These are phyloP conservation scores for Hippocampus comes DNA, from an alignment of 2,113 vertebrate genomes.

Conservation along the genomic window DNA sequence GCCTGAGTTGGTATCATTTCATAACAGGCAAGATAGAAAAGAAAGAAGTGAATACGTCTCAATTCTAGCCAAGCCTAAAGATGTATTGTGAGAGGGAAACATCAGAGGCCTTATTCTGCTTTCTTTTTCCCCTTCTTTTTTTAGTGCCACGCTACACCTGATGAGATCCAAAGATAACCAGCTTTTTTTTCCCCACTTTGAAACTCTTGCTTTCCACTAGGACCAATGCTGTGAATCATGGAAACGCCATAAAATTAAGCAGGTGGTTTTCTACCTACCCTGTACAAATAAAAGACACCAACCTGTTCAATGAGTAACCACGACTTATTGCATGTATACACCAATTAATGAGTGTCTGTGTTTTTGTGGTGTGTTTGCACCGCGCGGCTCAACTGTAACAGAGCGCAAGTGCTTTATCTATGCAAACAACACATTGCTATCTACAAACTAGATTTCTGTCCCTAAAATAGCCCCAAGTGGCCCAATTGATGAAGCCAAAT, in stretches of 20 bases:
- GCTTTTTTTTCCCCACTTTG: constrained; percentile 55
- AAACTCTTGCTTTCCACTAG: constrained; percentile 69
- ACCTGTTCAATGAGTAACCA: constrained; percentile 67
- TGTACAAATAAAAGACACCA: constrained; percentile 53
- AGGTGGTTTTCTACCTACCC: constrained; percentile 54
- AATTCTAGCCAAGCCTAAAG: background rate
- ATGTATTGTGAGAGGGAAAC: constrained; percentile 6
- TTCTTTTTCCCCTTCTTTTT: constrained; percentile 4
- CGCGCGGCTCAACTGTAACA: background rate
- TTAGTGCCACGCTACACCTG: constrained; percentile 44
- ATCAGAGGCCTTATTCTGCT: constrained; percentile 29
- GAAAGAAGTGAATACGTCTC: constrained; percentile 11
- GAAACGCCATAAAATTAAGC: constrained; percentile 67
- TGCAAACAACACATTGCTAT: background rate
- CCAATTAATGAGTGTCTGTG: constrained; percentile 19
- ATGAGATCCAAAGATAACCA: constrained; percentile 66
- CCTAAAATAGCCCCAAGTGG: background rate
- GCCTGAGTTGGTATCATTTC: too few relatives aligned
- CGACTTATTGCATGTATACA: constrained; percentile 39
- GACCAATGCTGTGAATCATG: constrained; percentile 55
- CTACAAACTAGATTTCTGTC: background rate
- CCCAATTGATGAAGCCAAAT: background rate
- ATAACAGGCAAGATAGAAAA: too few relatives aligned
- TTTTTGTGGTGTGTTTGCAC: constrained; percentile 33
- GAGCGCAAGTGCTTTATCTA: constrained; percentile 1